Conservation (phyloP, 2,113 vertebrate genomes). For the Mionectes macconnelli region DNA sequence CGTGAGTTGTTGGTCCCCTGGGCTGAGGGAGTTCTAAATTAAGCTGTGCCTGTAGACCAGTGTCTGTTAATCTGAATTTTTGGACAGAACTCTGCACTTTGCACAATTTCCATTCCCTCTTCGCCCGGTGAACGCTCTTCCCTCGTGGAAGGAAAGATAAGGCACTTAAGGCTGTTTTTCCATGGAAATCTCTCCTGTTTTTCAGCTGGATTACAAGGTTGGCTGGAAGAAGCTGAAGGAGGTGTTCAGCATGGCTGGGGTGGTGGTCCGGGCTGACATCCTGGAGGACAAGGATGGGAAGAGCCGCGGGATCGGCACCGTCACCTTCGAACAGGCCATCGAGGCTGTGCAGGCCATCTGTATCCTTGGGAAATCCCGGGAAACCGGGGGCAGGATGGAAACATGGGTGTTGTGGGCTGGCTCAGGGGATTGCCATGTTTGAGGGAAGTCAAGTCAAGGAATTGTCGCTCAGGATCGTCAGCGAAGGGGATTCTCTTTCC, state of each 20-base stretch:
- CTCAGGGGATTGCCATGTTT: neutral
- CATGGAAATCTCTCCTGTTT: neutral
- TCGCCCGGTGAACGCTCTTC: too few relatives aligned
- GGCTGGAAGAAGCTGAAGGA: constrained; percentile 99
- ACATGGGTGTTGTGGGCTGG: neutral
- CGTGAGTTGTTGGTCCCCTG: neutral
- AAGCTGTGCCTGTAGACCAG: neutral
- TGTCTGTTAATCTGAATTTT: neutral
- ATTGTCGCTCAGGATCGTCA: neutral
- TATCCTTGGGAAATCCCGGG: constrained; percentile 79
- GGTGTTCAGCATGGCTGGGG: constrained; percentile 94
- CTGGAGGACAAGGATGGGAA: constrained; percentile 97
- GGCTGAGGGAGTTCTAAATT: neutral
- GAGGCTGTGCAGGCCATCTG: constrained; percentile 98
- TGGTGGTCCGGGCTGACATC: constrained; percentile 90
- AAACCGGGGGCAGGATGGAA: neutral
- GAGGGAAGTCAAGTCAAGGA: neutral
- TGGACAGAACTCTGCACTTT: accelerated
- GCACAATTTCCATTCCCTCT: neutral
- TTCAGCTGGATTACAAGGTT: constrained; percentile 96
- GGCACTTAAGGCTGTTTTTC: neutral
- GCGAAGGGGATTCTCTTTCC: neutral
- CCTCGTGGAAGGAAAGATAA: accelerated
- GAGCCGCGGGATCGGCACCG: constrained; percentile 94
- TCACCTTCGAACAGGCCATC: constrained; percentile 94